Evolutionary conservation across 2,888 invertebrate species (phyloP).

Genomic region (Scaptodrosophila latifasciaeformis): DNA sequence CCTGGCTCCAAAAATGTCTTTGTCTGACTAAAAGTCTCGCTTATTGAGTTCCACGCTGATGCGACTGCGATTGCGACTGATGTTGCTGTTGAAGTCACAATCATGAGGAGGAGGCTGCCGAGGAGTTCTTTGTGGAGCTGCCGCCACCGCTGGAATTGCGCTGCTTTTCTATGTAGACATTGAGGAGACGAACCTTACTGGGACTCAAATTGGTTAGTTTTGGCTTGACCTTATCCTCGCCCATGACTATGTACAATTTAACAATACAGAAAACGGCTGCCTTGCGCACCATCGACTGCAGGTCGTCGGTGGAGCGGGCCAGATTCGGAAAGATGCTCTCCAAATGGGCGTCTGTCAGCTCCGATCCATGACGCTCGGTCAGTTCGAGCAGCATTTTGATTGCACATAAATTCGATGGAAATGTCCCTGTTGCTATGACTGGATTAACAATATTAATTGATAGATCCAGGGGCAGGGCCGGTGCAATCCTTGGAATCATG

Average conservation of each 20-base stretch:
- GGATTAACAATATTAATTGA: conserved; percentile 83
- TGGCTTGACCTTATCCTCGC: conserved; percentile 88
- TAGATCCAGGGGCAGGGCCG: conserved; percentile 87
- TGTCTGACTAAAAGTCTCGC: no score
- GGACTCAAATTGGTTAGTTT: conserved; percentile 88
- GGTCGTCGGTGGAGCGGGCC: conserved; percentile 92
- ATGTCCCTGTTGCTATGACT: conserved; percentile 90
- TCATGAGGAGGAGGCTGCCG: conserved; percentile 72
- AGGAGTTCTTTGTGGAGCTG: conserved; percentile 71
- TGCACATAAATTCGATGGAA: conserved; percentile 92
- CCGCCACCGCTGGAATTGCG: conserved; percentile 59
- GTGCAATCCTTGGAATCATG: conserved; percentile 84
- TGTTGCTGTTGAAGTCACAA: conserved; percentile 42
- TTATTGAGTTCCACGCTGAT: no score
- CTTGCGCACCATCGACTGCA: conserved; percentile 94
- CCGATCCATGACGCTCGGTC: conserved; percentile 84
- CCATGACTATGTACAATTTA: conserved; percentile 91
- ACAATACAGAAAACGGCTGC: conserved; percentile 99
- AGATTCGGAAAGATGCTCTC: conserved; percentile 90
- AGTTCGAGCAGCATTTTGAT: conserved; percentile 93
- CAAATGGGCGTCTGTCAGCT: conserved; percentile 85
- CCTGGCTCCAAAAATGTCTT: no score
- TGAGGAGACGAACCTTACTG: conserved; percentile 80
- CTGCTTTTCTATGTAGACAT: conserved; percentile 71
- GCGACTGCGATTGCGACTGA: no score